Conservation (phyloP, 2,797 vertebrate species). For the Hozukius guyotensis region DNA sequence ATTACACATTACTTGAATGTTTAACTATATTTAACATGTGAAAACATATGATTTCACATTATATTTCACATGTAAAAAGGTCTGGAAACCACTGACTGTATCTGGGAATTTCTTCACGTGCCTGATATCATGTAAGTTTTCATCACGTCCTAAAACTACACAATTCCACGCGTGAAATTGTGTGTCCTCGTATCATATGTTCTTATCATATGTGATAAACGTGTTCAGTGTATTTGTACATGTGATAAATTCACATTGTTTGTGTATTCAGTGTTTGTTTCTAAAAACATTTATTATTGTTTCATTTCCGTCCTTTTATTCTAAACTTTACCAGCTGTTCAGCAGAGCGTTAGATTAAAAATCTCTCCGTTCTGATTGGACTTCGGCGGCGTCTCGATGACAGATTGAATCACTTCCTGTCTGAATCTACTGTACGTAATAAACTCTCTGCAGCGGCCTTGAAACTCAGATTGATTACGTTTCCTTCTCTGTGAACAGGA, state of each 20-base stretch:
- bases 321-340: neutral
- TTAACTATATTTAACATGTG: neutral
- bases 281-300: neutral
- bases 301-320: neutral
- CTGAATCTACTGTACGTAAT: neutral
- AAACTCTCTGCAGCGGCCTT: conserved; percentile 28
- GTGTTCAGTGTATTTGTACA: neutral
- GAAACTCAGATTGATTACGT: conserved; percentile 46
- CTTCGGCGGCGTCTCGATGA: neutral
- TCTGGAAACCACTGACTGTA: neutral
- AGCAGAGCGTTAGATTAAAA: neutral
- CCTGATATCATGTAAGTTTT: neutral
- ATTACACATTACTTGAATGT: neutral
- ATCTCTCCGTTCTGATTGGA: neutral
- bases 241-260: neutral
- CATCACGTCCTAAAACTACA: too few species aligned
- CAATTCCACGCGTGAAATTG: too few species aligned
- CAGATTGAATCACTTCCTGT: neutral
- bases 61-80: neutral
- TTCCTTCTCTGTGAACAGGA: conserved; percentile 31
- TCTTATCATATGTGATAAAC: neutral
- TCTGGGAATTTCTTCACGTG: too few species aligned
- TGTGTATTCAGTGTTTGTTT: neutral
- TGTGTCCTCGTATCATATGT: too few species aligned
- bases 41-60: neutral